phyloP scores from a whole-genome alignment of 2,797 vertebrate species.

The Cottoperca gobio region DNA sequence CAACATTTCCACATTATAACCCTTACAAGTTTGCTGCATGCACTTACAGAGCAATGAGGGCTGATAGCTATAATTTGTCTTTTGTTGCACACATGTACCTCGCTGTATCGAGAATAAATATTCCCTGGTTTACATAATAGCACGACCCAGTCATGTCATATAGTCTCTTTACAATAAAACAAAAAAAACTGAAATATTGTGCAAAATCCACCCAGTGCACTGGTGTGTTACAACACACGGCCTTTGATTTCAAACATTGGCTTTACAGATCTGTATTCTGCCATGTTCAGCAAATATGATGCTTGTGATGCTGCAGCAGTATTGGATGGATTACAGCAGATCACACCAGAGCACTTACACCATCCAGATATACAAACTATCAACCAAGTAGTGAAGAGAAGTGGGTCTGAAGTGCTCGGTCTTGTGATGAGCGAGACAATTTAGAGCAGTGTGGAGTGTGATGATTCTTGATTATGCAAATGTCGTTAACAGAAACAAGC shows the following conservation, averaged over 20 bases:
- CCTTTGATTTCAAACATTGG: constrained; percentile 21
- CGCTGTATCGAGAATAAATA: constrained; percentile 9
- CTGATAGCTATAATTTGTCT: constrained; percentile 49
- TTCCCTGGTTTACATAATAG: constrained; percentile 37
- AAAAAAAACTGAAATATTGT: constrained; percentile 3
- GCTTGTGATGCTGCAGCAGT: constrained; percentile 35
- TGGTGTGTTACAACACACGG: background rate
- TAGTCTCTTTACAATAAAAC: constrained; percentile 22
- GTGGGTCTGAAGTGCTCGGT: constrained; percentile 29
- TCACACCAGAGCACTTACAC: constrained; percentile 31
- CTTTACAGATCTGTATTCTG: constrained; percentile 45
- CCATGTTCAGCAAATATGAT: constrained; percentile 49
- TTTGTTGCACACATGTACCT: constrained; percentile 20
- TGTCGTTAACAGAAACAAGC: constrained; percentile 53
- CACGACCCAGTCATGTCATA: constrained; percentile 19
- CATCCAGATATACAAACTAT: constrained; percentile 32
- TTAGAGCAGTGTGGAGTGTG: constrained; percentile 39
- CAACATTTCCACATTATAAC: constrained; percentile 72
- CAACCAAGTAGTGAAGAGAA: constrained; percentile 25
- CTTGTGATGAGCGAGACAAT: constrained; percentile 40
- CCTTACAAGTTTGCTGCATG: constrained; percentile 59
- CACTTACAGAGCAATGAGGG: constrained; percentile 28
- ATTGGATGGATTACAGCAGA: constrained; percentile 54
- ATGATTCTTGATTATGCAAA: constrained; percentile 44
- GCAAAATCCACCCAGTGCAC: constrained; percentile 7